Conservation (phyloP, 2,888 invertebrate genomes). For the Eupithecia exiguata region DNA sequence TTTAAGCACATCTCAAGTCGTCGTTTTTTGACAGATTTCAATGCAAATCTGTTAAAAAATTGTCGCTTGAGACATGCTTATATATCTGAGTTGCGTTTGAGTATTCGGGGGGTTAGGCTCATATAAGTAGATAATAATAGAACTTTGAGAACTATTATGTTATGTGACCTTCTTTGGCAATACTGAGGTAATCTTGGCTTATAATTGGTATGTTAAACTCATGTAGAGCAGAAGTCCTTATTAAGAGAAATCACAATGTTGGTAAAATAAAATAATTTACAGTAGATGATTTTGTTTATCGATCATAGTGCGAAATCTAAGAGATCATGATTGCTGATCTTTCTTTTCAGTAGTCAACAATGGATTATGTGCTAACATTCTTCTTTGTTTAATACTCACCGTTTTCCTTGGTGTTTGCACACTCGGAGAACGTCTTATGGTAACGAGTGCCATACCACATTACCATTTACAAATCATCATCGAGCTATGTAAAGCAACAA, state of each 20-base stretch:
- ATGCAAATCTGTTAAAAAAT: too few species aligned
- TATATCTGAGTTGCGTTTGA: too few species aligned
- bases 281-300: not conserved
- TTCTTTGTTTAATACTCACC: constrained; percentile 64
- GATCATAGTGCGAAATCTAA: constrained; percentile 1
- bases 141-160: not conserved
- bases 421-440: constrained; percentile 81
- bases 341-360: constrained; percentile 46
- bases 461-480: constrained; percentile 76
- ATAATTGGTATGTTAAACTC: not conserved
- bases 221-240: not conserved
- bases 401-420: constrained; percentile 81
- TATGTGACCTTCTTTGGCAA: not conserved
- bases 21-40: too few species aligned
- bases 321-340: constrained; percentile 36
- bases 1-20: too few species aligned
- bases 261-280: not conserved
- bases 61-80: too few species aligned
- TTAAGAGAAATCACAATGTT: not conserved
- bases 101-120: not conserved
- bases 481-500: constrained; percentile 68
- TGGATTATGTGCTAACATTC: constrained; percentile 38
- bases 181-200: not conserved
- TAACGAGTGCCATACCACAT: constrained; percentile 83
- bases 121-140: not conserved